Base-by-base conservation (phyloP, 2,113 vertebrate genomes). In the Centropristis striata region DNA sequence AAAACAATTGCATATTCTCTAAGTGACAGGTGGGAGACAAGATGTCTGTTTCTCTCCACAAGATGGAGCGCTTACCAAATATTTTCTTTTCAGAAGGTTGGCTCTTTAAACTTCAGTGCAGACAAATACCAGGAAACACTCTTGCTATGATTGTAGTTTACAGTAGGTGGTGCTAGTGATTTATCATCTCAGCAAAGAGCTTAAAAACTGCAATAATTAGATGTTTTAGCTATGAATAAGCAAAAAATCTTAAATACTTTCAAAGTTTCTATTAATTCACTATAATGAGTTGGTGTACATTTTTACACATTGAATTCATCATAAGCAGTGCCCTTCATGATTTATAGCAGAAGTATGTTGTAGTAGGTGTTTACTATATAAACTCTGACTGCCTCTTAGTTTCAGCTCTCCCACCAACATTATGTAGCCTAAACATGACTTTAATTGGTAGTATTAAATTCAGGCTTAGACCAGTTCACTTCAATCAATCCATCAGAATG, bases 81-180 rank as follows among this genome's bases (percentile, higher is more conserved):
- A 53, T 27, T 39, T 20, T 6, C 10, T 37, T 21, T 13, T 27
- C 28, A 9, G 3, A 23, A 6, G 36, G 23, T 8, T 49, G 8
- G 23, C 0, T 9, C 32, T 53, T 42, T 16, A 41, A 59, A 10
- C 16, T 41, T 42, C 25, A 14, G 7, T 49, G 20, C 23, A 2
- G 4, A 11, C 18, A 1, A 9, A 1, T 21, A 49, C 10, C 44
- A 60, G 39, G 27, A 59, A 27, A 73, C 37, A 23, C 14, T 41
- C 10, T 4, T 23, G 2, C 23, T 10, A 28, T 2, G 2, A 27
- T 16, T 25, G 59, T 12, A 39, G 2, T 11, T 7, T 57, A 23
- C 92, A 60, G 59, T 49, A 93, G 92, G 75, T 79, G 91, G 90
- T 51, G 86, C 90, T 90, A 51, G 57, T 85, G 84, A 54, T 50